These are phyloP conservation scores for Oscheius sp. DNA, from an alignment of 2,888 invertebrate species.

Conservation along the genomic window DNA sequence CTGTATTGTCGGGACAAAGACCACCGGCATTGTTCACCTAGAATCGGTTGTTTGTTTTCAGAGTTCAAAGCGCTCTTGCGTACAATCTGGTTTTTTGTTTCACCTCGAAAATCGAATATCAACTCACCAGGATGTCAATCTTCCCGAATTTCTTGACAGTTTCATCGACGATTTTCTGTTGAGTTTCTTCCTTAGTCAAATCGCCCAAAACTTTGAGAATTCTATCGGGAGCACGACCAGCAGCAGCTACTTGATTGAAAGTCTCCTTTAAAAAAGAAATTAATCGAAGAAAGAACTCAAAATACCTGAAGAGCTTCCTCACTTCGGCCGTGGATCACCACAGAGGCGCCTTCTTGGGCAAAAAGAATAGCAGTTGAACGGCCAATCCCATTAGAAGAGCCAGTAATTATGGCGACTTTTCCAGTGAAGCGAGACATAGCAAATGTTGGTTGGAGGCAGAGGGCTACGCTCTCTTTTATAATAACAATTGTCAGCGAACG, in stretches of 20 bases:
- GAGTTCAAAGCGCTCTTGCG: background rate
- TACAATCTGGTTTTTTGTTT: no score
- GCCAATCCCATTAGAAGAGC: slow-evolving; percentile 25
- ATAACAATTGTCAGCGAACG: slow-evolving; percentile 2
- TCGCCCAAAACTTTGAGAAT: slow-evolving; percentile 24
- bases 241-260: background rate
- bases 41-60: background rate
- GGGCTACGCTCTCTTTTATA: no score
- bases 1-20: slow-evolving; percentile 6
- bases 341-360: slow-evolving; percentile 20
- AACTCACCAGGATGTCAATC: slow-evolving; percentile 15
- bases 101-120: background rate
- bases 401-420: slow-evolving; percentile 16
- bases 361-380: slow-evolving; percentile 17
- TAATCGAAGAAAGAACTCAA: no score
- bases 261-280: slow-evolving; percentile 9
- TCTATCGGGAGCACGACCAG: background rate
- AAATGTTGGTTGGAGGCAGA: background rate
- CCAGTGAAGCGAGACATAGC: background rate
- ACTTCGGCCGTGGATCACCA: slow-evolving; percentile 22
- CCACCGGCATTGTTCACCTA: slow-evolving; percentile 29
- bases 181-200: slow-evolving; percentile 1
- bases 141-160: slow-evolving; percentile 23
- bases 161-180: slow-evolving; percentile 17
- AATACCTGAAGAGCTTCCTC: slow-evolving; percentile 8